Conservation (phyloP, 1,140 invertebrate species). For the Asbolus verrucosus region DNA sequence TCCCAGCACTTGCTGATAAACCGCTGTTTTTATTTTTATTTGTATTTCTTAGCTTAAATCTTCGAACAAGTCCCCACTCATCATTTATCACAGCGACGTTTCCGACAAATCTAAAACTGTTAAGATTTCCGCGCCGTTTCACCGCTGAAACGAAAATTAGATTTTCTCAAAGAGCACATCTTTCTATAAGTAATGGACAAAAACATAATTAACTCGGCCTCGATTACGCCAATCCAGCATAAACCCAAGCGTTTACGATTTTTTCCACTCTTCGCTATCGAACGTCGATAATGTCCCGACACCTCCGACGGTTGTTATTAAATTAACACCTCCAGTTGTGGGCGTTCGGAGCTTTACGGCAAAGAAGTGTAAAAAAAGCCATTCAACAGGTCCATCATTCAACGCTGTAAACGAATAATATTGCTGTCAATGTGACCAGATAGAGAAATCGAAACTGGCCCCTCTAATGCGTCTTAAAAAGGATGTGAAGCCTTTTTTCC, state of each 20-base stretch:
- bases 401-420: not conserved
- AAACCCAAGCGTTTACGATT: too few species aligned
- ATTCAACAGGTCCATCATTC: constrained; percentile 32
- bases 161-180: constrained; percentile 5
- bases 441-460: constrained; percentile 1
- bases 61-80: too few species aligned
- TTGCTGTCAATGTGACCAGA: constrained; percentile 7
- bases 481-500: not conserved
- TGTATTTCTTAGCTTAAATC: too few species aligned
- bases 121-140: constrained; percentile 13
- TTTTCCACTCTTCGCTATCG: too few species aligned
- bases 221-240: too few species aligned
- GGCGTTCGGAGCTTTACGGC: not conserved
- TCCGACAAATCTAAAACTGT: not conserved
- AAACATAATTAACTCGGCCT: too few species aligned
- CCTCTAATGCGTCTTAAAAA: not conserved
- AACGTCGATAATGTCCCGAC: not conserved
- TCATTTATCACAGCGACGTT: constrained; percentile 4
- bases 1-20: too few species aligned
- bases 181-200: too few species aligned
- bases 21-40: too few species aligned
- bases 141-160: constrained; percentile 19
- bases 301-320: not conserved
- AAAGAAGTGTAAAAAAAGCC: constrained; percentile 10
- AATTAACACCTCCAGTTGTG: not conserved